Base-by-base conservation (phyloP, 2,113 vertebrate genomes). In the Murina feae region DNA sequence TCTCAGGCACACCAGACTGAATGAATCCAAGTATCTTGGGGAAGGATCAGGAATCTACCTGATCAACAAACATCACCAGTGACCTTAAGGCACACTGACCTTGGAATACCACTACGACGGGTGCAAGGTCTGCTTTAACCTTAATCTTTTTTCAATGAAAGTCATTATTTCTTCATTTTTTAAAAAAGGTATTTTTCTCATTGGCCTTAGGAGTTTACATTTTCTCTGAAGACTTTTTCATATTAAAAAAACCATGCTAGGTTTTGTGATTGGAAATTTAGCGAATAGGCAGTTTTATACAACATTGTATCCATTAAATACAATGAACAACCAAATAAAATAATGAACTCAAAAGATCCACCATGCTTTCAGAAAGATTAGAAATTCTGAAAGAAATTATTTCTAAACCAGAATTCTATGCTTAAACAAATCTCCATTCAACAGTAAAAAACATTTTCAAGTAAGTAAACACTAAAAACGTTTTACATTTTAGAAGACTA, bases 401-500 rank as follows among this genome's bases (percentile, higher is more conserved):
- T 88, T 93, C 79, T 44, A 86, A 85, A 91, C 5, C 49, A 76
- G 37, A 84, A 79, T 37, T 75, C 60, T 9, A 89, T 25, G 16
- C 58, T 72, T 69, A 65, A 75, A 86, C 23, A 85, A 86, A 83
- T 69, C 39, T 75, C 21, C 21, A 69, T 47, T 47, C 51, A 89
- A 91, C 18, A 42, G 42, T 35, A 21, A 69, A 28, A 93, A 91
- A 81, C 9, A 80, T 69, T 76, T 91, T 88, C 39, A 35, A 35
- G 80, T 68, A 76, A 75, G 23, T 39, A 75, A 89, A 21, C 21
- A 65, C 35, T 90, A 80, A 79, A 79, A 85, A 80, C 30, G 58
- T 32, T 84, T 93, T 76, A 90, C n/a, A 88, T 68, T 90, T 84
- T 80, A 69, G 32, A 89, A 72, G 37, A 79, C 37, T 44, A 76